Base-by-base conservation (phyloP, 53 echinoderm and acorn worm species). In the Paracentrotus lividus region DNA sequence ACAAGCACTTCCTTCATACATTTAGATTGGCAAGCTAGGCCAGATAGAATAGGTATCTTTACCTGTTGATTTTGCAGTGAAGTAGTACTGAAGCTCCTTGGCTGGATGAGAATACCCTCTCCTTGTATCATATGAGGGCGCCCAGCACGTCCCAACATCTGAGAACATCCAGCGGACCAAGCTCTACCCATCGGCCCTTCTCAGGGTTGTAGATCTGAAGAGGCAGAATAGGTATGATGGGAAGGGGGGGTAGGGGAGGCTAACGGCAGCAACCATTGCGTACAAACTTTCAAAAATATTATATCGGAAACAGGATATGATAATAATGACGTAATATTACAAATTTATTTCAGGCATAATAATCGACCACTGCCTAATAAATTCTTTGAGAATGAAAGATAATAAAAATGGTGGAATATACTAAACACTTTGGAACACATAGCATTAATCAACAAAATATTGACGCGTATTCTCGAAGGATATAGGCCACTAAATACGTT, bases 71-170 rank as follows among this genome's bases (percentile, higher is more conserved):
- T 99, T 88, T 97, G 99, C 26, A 99, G 91, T 69, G 99, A 99
- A 94, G 77, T 99, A 99, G 84, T 99, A 97, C 89, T 99, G 99
- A 10, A 99, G 95, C 95, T 99, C 99, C 66, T 96, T 99, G 99
- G 45, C 99, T 95, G 21, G 99, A 99, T 97, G 8, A 97, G 92
- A 45, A 99, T 97, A 27, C 99, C 99, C 66, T 99, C 99, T 93
- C 99, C 99, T 99, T 89, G 99, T 99, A 92, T 99, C 99, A 85
- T 99, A 99, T 99, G 99, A 61, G 99, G 99, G 53, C 99, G 96
- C 43, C 99, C 99, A 57, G 99, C 99, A 86, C 99, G 96, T 40
- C 99, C 99, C 95, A 99, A 90, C 99, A 99, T 99, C 99, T 99
- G 99, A 99, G 93, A 21, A 99, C 96, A 42, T 99, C 99, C 42